Evolutionary conservation across 2,113 vertebrate genomes (phyloP).

Genomic region (Paradoxurus hermaphroditus): DNA sequence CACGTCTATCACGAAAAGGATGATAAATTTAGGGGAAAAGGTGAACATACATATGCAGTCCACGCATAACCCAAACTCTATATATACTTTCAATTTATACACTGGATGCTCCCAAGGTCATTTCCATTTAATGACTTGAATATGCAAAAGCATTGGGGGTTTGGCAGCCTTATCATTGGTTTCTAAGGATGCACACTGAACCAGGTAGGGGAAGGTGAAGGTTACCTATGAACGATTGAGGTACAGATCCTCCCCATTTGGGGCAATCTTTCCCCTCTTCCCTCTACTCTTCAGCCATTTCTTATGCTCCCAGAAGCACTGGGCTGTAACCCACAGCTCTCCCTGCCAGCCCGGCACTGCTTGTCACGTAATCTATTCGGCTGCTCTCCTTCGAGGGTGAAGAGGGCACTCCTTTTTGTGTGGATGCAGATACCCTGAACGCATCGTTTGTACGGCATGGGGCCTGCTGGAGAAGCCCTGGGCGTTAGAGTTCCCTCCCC

Average conservation of each 20-base stretch:
- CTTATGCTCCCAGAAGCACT: background rate
- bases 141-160: background rate
- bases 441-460: background rate
- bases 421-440: background rate
- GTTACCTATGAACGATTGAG: background rate
- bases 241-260: background rate
- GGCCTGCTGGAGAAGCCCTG: background rate
- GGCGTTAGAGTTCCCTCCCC: background rate
- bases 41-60: background rate
- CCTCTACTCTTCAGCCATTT: background rate
- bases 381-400: background rate
- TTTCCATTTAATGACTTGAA: background rate
- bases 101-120: background rate
- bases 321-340: background rate
- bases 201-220: background rate
- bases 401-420: background rate
- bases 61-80: background rate
- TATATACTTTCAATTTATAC: background rate
- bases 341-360: background rate
- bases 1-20: background rate
- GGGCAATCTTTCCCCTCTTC: background rate
- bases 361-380: background rate
- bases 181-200: background rate
- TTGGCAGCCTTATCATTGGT: background rate
- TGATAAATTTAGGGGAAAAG: background rate